A percentile compares a stretch with the other conserved stretches of the same genome.
Evolutionary conservation across 1,140 invertebrate genomes (phyloP).

Genomic region (Scaptodrosophila lebanonensis): DNA sequence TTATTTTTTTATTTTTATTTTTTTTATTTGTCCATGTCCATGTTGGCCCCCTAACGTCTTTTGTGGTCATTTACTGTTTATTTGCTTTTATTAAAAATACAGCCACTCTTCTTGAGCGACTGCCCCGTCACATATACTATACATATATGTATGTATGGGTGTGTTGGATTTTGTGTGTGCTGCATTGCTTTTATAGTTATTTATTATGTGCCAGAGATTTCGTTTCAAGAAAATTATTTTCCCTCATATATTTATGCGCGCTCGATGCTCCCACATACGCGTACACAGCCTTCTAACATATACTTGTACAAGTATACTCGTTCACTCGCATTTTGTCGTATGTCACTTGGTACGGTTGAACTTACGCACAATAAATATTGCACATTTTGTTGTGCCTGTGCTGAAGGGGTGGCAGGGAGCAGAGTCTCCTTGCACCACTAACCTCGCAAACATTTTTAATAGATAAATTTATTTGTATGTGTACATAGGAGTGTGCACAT

Average conservation of each 20-base stretch:
- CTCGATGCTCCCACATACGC: background rate
- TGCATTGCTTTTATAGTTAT: slow-evolving; percentile 55
- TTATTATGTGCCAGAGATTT: slow-evolving; percentile 71
- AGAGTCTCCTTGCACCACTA: background rate
- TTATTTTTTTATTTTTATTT: too few relatives aligned
- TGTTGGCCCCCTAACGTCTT: slow-evolving; percentile 36
- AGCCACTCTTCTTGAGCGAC: background rate
- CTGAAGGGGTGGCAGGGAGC: slow-evolving; percentile 5
- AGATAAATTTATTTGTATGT: too few relatives aligned
- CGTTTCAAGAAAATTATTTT: slow-evolving; percentile 43
- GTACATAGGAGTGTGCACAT: too few relatives aligned
- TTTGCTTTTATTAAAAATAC: slow-evolving; percentile 69
- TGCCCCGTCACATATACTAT: background rate
- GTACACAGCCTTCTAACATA: slow-evolving; percentile 7
- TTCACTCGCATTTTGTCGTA: too few relatives aligned
- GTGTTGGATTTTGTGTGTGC: too few relatives aligned
- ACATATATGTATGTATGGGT: background rate
- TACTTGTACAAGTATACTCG: slow-evolving; percentile 12
- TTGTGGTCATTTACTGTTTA: slow-evolving; percentile 51
- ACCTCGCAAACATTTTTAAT: too few relatives aligned
- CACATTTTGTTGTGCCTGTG: slow-evolving; percentile 28
- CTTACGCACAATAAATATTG: slow-evolving; percentile 46
- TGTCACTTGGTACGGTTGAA: slow-evolving; percentile 13
- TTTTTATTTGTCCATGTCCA: too few relatives aligned
- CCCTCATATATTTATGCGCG: slow-evolving; percentile 10